These are phyloP conservation scores for Nasonovia ribisnigri DNA, from an alignment of 2,888 invertebrate genomes.

Conservation along the genomic window DNA sequence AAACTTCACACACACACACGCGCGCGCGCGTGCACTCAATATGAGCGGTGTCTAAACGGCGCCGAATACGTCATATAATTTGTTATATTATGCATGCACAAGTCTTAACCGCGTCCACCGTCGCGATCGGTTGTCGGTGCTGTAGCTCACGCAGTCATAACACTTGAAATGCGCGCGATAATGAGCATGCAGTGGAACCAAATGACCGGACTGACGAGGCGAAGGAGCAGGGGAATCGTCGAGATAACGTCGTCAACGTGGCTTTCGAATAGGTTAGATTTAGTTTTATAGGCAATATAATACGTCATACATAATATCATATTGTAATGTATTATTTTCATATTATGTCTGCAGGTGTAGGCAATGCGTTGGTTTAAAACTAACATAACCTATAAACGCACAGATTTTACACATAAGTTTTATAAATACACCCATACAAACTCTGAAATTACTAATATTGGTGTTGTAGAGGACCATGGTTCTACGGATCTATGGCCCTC, in stretches of 20 bases:
- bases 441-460: not conserved
- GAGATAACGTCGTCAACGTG: conserved; percentile 36
- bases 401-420: not conserved
- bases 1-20: not conserved
- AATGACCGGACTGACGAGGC: conserved; percentile 26
- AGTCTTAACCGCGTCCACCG: conserved; percentile 31
- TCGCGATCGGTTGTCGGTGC: conserved; percentile 17
- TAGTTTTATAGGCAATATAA: not conserved
- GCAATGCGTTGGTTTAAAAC: not conserved
- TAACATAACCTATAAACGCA: not conserved
- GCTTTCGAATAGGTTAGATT: conserved; percentile 55
- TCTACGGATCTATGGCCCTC: too few species aligned
- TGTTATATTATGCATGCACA: not conserved
- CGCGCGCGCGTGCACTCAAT: not conserved
- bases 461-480: not conserved
- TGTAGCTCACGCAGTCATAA: not conserved
- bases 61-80: not conserved
- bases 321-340: not conserved
- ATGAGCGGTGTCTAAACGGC: not conserved
- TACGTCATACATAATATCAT: not conserved
- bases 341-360: not conserved
- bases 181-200: conserved; percentile 31
- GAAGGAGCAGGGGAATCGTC: conserved; percentile 44
- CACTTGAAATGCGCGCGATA: not conserved
- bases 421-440: not conserved